A percentile compares a stretch with the other conserved stretches of the same genome.
phyloP scores from a whole-genome alignment of 1,140 invertebrate genomes.

The Planococcus citri region DNA sequence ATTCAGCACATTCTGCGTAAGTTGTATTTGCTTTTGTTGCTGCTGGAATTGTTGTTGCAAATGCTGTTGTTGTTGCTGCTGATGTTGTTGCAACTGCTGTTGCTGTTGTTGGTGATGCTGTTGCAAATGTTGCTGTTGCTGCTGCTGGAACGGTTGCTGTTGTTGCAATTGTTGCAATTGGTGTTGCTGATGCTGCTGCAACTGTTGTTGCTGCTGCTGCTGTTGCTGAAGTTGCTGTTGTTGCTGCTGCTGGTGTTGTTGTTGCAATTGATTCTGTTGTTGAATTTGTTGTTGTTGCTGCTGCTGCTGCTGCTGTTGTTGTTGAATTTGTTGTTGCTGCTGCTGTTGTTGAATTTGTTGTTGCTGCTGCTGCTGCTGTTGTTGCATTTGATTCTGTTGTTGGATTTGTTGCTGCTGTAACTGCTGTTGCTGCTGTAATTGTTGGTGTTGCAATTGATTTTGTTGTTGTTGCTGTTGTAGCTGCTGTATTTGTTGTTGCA shows the following conservation, averaged over 20 bases:
- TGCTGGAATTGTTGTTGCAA: slow-evolving; percentile 25
- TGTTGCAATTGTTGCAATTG: slow-evolving; percentile 36
- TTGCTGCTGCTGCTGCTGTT: slow-evolving; percentile 26
- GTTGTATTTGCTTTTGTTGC: slow-evolving; percentile 28
- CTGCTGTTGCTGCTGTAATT: slow-evolving; percentile 34
- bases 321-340: slow-evolving; percentile 31
- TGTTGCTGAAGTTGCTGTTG: slow-evolving; percentile 38
- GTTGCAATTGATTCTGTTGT: slow-evolving; percentile 27
- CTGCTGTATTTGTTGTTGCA: slow-evolving; percentile 24
- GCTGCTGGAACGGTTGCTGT: slow-evolving; percentile 36
- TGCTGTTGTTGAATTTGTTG: slow-evolving; percentile 38
- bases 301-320: slow-evolving; percentile 27
- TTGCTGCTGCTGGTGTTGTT: slow-evolving; percentile 23
- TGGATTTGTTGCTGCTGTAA: slow-evolving; percentile 38
- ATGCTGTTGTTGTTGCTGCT: slow-evolving; percentile 23
- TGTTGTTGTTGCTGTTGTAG: slow-evolving; percentile 17
- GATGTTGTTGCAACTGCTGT: slow-evolving; percentile 25
- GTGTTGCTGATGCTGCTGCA: slow-evolving; percentile 24
- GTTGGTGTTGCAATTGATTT: slow-evolving; percentile 20
- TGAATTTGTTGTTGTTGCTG: slow-evolving; percentile 26
- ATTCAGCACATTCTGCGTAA: slow-evolving; percentile 15
- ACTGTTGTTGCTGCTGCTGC: slow-evolving; percentile 33
- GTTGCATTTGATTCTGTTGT: slow-evolving; percentile 22
- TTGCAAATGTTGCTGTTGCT: slow-evolving; percentile 25
- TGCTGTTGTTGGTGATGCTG: slow-evolving; percentile 27